Conservation (phyloP, 2,888 invertebrate species). For the Tetramorium bicarinatum region DNA sequence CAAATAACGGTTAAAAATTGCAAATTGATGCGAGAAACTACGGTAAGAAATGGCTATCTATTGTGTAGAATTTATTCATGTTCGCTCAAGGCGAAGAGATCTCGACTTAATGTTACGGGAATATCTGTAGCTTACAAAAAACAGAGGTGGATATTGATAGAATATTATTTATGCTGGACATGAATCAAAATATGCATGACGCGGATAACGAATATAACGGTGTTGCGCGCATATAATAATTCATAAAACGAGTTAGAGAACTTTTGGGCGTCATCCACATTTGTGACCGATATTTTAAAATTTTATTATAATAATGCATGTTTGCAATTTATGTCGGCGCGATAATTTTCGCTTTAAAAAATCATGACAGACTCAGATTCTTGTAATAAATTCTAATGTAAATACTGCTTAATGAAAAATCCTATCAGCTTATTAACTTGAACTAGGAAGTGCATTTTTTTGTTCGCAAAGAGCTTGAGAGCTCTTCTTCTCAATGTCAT, state of each 20-base stretch:
- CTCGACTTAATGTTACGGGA: neutral
- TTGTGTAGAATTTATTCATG: neutral
- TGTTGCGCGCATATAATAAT: neutral
- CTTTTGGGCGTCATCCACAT: neutral
- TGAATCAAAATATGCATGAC: constrained; percentile 3
- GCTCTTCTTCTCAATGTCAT: neutral
- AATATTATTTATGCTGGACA: constrained; percentile 1
- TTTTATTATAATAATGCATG: neutral
- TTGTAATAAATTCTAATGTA: neutral
- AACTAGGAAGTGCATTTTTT: neutral
- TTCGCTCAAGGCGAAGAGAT: neutral
- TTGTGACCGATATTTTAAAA: neutral
- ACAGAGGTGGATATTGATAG: neutral
- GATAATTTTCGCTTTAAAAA: neutral
- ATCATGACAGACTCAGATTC: neutral
- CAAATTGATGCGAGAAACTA: neutral
- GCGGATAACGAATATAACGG: neutral
- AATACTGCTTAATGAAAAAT: constrained; percentile 13
- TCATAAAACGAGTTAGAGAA: neutral
- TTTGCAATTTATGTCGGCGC: neutral
- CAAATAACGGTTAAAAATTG: neutral
- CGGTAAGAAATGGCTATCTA: neutral
- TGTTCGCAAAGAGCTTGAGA: neutral
- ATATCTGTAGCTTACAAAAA: neutral
- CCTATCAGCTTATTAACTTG: constrained; percentile 13